Conservation (phyloP, 2,113 vertebrate genomes). For the Ariopsis seemanni region DNA sequence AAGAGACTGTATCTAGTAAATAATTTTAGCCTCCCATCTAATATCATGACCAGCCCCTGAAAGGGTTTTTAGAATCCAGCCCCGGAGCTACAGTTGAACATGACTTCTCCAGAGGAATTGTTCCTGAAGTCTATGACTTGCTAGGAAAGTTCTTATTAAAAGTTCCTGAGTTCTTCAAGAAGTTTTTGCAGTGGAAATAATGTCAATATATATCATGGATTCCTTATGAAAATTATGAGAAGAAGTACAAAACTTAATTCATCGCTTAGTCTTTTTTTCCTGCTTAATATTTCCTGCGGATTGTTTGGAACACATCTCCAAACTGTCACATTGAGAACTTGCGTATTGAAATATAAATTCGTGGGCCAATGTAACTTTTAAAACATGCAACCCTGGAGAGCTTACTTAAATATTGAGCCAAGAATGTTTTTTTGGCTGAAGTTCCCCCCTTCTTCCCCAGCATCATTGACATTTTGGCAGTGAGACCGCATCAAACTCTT, state of each 20-base stretch:
- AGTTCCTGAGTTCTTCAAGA: neutral
- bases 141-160: neutral
- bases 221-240: neutral
- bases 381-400: constrained; percentile 59
- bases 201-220: neutral
- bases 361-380: constrained; percentile 1
- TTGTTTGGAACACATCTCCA: neutral
- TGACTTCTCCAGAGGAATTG: neutral
- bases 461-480: constrained; percentile 67
- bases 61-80: neutral
- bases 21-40: neutral
- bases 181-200: neutral
- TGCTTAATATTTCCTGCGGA: neutral
- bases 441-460: neutral
- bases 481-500: constrained; percentile 68
- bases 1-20: neutral
- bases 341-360: constrained; percentile 59
- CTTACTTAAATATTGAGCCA: constrained; percentile 76
- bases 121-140: neutral
- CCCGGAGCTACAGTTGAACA: neutral
- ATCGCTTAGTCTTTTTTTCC: neutral
- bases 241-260: neutral
- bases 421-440: constrained; percentile 43
- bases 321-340: neutral
- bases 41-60: neutral